Conservation (phyloP, 1,140 invertebrate species). For the Araneus ventricosus region DNA sequence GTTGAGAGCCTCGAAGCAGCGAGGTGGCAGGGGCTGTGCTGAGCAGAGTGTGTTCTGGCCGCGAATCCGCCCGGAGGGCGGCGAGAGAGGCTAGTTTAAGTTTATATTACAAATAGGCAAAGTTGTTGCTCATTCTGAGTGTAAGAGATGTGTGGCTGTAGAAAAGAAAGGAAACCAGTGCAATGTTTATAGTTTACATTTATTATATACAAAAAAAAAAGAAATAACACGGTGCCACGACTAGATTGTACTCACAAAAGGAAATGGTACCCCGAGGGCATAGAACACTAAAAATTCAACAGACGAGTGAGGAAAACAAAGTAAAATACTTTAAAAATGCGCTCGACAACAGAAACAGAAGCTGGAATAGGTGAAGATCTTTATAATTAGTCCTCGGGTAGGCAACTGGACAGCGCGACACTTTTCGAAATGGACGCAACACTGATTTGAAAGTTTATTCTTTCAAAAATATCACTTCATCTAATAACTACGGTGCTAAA, state of each 20-base stretch:
- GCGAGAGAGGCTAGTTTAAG: too few species aligned
- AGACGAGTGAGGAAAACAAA: conserved; percentile 21
- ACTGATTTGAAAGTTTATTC: too few species aligned
- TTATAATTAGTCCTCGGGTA: background rate
- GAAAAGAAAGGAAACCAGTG: background rate
- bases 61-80: too few species aligned
- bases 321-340: conserved; percentile 22
- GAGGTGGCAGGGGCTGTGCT: too few species aligned
- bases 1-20: too few species aligned
- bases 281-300: conserved; percentile 52
- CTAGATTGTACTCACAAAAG: conserved; percentile 69
- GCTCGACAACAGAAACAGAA: conserved; percentile 44
- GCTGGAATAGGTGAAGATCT: conserved; percentile 52
- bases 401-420: background rate
- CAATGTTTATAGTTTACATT: conserved; percentile 9
- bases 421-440: background rate
- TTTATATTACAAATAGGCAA: too few species aligned
- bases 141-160: background rate
- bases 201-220: conserved; percentile 69
- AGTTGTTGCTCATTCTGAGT: too few species aligned
- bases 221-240: conserved; percentile 44
- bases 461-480: too few species aligned
- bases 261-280: conserved; percentile 56
- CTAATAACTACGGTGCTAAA: too few species aligned
- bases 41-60: too few species aligned